Conservation (phyloP, 1,140 invertebrate genomes). For the Rhysida immarginata region DNA sequence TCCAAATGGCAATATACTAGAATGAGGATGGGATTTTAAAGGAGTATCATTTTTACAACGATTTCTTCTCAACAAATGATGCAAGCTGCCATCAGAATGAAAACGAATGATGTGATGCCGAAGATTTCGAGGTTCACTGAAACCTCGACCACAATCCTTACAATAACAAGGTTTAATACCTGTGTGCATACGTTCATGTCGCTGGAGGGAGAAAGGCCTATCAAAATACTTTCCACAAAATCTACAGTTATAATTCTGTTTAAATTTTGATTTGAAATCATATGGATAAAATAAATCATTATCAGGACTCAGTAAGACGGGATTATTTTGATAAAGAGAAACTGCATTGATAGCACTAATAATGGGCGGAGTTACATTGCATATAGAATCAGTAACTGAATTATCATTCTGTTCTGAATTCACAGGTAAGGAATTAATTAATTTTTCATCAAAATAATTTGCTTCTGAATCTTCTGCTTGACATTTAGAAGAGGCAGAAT, state of each 20-base stretch:
- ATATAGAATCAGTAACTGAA: background rate
- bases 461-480: background rate
- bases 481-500: background rate
- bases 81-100: slow-evolving; percentile 27
- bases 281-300: background rate
- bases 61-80: slow-evolving; percentile 22
- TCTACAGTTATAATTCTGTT: slow-evolving; percentile 20
- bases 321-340: background rate
- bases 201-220: slow-evolving; percentile 32
- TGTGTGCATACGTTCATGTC: slow-evolving; percentile 30
- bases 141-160: slow-evolving; percentile 33
- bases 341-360: background rate
- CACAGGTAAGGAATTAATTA: too few relatives aligned
- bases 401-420: background rate
- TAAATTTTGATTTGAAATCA: slow-evolving; percentile 2
- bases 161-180: slow-evolving; percentile 32
- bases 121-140: slow-evolving; percentile 32
- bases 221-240: slow-evolving; percentile 40
- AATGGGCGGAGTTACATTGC: too few relatives aligned
- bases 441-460: too few relatives aligned
- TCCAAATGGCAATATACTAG: background rate
- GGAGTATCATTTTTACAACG: slow-evolving; percentile 13
- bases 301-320: slow-evolving; percentile 5
- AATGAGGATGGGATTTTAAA: slow-evolving; percentile 16
- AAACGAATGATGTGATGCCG: slow-evolving; percentile 32